Evolutionary conservation across 2,888 invertebrate species (phyloP).

Genomic region (Zootermopsis nevadensis): DNA sequence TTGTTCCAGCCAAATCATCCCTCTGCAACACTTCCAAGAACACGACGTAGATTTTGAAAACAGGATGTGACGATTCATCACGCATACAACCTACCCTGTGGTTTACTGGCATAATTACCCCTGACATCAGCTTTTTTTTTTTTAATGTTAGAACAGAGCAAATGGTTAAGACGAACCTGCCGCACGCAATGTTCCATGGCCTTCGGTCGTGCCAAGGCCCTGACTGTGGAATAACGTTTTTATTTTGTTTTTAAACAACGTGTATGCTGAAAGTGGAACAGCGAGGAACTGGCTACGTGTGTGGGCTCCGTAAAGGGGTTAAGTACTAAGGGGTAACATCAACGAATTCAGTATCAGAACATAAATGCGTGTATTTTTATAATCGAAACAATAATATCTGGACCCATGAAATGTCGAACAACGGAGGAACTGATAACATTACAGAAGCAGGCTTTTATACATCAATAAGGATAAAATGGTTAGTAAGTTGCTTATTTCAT

Average conservation of each 20-base stretch:
- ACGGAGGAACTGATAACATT: too few relatives aligned
- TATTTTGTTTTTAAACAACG: not conserved
- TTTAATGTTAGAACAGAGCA: not conserved
- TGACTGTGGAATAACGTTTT: not conserved
- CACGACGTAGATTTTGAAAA: not conserved
- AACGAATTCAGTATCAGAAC: too few relatives aligned
- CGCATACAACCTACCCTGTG: not conserved
- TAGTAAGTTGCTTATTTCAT: too few relatives aligned
- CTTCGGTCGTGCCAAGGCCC: not conserved
- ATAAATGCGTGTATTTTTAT: too few relatives aligned
- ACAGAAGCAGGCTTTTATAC: too few relatives aligned
- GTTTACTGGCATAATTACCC: constrained; percentile 6
- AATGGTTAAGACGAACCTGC: not conserved
- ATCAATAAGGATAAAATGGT: too few relatives aligned
- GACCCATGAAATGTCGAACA: too few relatives aligned
- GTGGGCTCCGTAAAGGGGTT: not conserved
- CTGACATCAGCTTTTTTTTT: not conserved
- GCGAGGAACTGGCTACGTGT: not conserved
- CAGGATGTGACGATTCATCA: not conserved
- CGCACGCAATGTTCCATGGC: not conserved
- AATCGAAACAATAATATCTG: too few relatives aligned
- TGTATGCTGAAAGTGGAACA: not conserved
- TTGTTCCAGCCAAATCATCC: not conserved
- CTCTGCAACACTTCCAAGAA: not conserved
- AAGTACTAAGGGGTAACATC: too few relatives aligned